phyloP scores from a whole-genome alignment of 1,140 invertebrate species.

The Drosophila fuyamai region DNA sequence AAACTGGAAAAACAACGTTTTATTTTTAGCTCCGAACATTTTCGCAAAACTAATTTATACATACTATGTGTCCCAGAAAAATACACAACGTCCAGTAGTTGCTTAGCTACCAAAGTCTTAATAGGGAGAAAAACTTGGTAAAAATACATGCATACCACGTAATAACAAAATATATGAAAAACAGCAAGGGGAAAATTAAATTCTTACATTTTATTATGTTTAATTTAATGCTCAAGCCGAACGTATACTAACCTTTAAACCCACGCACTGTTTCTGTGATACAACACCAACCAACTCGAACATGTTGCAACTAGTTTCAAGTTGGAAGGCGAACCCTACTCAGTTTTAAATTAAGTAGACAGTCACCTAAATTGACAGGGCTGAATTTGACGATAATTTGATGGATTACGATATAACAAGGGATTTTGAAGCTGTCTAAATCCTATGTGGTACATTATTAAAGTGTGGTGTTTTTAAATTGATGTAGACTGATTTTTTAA shows the following conservation, averaged over 20 bases:
- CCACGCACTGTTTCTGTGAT: not conserved
- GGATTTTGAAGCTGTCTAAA: not conserved
- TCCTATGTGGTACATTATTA: not conserved
- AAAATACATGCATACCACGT: not conserved
- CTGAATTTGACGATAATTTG: conserved; percentile 1
- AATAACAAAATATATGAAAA: too few relatives aligned
- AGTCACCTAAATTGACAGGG: not conserved
- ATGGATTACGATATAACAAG: not conserved
- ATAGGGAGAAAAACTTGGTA: not conserved
- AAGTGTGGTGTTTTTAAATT: not conserved
- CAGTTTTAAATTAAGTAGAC: not conserved
- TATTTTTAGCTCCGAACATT: not conserved
- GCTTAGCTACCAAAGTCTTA: not conserved
- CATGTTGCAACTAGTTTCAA: conserved; percentile 10
- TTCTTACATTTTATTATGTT: too few relatives aligned
- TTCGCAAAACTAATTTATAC: not conserved
- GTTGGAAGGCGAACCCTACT: not conserved
- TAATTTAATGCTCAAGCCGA: too few relatives aligned
- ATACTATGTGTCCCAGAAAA: not conserved
- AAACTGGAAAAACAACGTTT: too few relatives aligned
- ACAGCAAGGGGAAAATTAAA: too few relatives aligned
- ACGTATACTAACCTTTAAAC: not conserved
- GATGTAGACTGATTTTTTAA: not conserved
- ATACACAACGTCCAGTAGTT: not conserved
- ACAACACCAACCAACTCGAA: conserved; percentile 11